Evolutionary conservation across 1,140 invertebrate species (phyloP).

Genomic region (Drosophila ohnishii): DNA sequence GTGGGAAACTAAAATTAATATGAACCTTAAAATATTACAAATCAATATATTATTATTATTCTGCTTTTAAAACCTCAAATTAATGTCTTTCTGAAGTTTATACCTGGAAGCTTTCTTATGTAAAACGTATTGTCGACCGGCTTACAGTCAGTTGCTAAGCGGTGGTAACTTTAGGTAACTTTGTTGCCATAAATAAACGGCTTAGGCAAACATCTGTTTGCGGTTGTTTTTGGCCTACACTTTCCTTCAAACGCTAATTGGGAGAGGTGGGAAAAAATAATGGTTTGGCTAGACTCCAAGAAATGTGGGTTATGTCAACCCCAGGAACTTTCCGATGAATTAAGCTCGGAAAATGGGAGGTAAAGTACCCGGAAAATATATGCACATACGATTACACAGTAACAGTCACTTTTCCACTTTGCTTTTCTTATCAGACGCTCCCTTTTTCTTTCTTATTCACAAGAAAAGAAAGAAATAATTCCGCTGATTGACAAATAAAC

Average conservation of each 20-base stretch:
- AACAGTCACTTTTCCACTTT: conserved; percentile 16
- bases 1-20: neutral
- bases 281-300: conserved; percentile 18
- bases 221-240: conserved; percentile 15
- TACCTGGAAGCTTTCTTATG: neutral
- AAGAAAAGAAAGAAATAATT: conserved; percentile 17
- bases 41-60: neutral
- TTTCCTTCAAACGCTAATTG: conserved; percentile 35
- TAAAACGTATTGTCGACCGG: neutral
- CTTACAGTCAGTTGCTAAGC: conserved; percentile 25
- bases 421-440: conserved; percentile 43
- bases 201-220: conserved; percentile 40
- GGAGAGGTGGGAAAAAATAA: conserved; percentile 14
- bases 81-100: neutral
- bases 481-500: conserved; percentile 62
- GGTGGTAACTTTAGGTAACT: conserved; percentile 18
- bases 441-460: conserved; percentile 24
- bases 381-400: conserved; percentile 24
- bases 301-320: conserved; percentile 34
- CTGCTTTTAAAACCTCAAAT: neutral
- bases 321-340: conserved; percentile 24
- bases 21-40: too few relatives aligned
- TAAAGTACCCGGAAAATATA: conserved; percentile 16
- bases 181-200: conserved; percentile 38
- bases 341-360: conserved; percentile 9